Conservation (phyloP, 2,113 vertebrate species). For the Dermatemys mawii region DNA sequence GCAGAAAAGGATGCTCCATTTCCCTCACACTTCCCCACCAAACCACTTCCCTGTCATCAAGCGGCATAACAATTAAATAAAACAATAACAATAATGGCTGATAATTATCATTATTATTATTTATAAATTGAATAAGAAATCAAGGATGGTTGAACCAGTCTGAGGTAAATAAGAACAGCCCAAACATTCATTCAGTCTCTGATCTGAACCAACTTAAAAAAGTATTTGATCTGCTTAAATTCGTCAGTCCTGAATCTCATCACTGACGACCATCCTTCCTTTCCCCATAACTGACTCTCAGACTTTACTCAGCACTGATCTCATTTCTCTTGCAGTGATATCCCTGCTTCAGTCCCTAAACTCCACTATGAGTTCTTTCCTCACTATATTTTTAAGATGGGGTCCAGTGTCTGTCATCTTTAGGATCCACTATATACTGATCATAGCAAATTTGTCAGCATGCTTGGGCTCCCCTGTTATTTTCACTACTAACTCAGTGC, state of each 20-base stretch:
- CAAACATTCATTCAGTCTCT: neutral
- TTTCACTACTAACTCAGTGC: conserved; percentile 2
- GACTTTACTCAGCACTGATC: neutral
- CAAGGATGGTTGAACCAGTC: neutral
- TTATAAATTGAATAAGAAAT: neutral
- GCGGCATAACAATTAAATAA: neutral
- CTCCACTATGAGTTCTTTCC: conserved; percentile 1
- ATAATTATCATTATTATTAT: too few relatives aligned
- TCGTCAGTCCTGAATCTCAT: neutral
- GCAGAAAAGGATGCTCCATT: neutral
- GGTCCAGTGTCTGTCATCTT: neutral
- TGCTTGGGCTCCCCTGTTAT: neutral
- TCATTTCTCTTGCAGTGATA: neutral
- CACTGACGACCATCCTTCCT: conserved; percentile 3
- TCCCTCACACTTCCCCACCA: neutral
- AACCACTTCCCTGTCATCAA: neutral
- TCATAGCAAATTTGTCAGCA: neutral
- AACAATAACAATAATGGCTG: neutral
- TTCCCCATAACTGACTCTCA: neutral
- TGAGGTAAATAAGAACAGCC: neutral
- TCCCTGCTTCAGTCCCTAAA: neutral
- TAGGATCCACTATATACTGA: neutral
- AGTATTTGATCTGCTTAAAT: neutral
- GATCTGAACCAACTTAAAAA: neutral
- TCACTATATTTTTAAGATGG: neutral